Percentiles rank a stretch among this genome's conserved stretches.
These are phyloP conservation scores for Branchinecta lindahli DNA, from an alignment of 1,140 invertebrate species.

Conservation along the genomic window DNA sequence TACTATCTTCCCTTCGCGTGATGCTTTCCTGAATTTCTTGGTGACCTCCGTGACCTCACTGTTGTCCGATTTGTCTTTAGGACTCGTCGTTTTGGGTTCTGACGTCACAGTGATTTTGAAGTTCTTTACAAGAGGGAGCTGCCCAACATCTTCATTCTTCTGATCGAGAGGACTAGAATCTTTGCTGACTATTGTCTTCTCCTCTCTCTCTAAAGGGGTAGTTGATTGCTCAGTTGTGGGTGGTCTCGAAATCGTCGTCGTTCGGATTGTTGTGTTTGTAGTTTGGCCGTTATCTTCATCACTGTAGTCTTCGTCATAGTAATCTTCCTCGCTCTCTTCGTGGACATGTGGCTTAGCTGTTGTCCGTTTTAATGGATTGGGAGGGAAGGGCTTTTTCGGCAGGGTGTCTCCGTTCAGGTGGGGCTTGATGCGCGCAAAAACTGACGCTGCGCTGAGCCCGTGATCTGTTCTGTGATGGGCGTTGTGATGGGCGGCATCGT, in stretches of 20 bases:
- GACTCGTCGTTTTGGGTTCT: no score
- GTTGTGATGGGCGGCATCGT: neutral
- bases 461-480: neutral
- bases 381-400: neutral
- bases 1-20: neutral
- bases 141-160: no score
- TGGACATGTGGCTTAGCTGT: neutral
- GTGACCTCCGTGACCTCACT: no score
- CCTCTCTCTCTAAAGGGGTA: no score
- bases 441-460: neutral
- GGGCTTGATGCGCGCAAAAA: neutral
- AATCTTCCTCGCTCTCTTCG: neutral
- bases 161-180: no score
- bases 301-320: neutral
- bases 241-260: no score
- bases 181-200: no score
- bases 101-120: no score
- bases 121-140: no score
- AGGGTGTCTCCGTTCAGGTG: neutral
- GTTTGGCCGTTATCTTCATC: neutral
- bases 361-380: neutral
- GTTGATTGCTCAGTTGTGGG: no score
- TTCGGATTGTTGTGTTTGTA: no score
- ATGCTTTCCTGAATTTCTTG: neutral
- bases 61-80: no score